Base-by-base conservation (phyloP, 2,797 vertebrate species). In the Pseudomugil tenellus region DNA sequence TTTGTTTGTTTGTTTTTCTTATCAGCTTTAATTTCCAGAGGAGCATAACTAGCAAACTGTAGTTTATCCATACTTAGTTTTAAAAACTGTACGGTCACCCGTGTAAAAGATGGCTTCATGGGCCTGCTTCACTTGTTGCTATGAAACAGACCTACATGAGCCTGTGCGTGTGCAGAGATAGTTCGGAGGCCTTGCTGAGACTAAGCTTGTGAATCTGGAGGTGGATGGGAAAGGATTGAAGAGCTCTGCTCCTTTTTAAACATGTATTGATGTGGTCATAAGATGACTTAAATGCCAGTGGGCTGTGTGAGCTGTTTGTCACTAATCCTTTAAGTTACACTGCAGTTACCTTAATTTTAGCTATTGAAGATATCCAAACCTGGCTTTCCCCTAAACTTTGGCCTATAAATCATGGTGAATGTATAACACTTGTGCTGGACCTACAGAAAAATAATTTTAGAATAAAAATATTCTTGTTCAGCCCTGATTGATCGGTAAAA, bases 61-160 rank as follows among this genome's bases (percentile, higher is more conserved):
- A 63, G 46, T 71, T 68, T 52, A 28, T 69, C 46, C 52, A 46
- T 60, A 16, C 23, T 78, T 56, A 10, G 37, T 67, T 60, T 55
- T 43, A 49, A 70, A 75, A 74, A 55, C 59, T 63, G 56, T 65
- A 58, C 78, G 84, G 84, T 86, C 77, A 80, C 67, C 67, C 76
- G 69, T 76, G 64, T 58, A 79, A 76, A 81, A 76, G 67, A 84
- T 67, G 53, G 67, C 76, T 81, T 67, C 67, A 77, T 74, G 63
- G 82, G 86, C 78, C 77, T 72, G 79, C 75, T 91, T 80, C 87
- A 94, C 92, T 93, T 94, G 94, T 95, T 95, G 94, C 94, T 94
- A 94, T 94, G 92, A 91, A 90, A 92, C 93, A 63, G 83, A 77
- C 71, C 56, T 65, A 89, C 86, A 86, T 74, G 75, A 89, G 89